These are phyloP conservation scores for Bombycilla garrulus DNA, from an alignment of 2,113 vertebrate genomes.

Conservation along the genomic window DNA sequence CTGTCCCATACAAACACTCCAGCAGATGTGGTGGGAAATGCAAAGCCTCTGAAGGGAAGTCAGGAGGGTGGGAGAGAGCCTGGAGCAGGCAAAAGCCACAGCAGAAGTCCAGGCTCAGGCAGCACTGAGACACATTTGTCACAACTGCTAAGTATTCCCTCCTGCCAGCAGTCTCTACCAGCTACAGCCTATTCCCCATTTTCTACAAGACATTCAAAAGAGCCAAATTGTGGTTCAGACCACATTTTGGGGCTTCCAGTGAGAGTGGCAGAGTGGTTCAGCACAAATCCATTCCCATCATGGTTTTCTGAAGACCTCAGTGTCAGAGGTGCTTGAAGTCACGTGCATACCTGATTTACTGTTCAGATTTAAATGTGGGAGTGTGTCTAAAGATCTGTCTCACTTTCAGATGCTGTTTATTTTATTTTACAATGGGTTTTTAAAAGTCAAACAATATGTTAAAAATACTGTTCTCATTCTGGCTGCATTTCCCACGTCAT, in stretches of 20 bases:
- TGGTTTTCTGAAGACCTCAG: background rate
- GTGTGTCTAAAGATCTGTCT: background rate
- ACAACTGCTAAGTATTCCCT: background rate
- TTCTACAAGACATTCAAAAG: background rate
- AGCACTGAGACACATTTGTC: background rate
- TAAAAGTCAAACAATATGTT: background rate
- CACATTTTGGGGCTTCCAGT: background rate
- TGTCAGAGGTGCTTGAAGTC: background rate
- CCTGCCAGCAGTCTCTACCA: background rate
- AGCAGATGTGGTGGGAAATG: conserved; percentile 26
- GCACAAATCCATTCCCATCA: background rate
- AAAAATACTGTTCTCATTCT: background rate
- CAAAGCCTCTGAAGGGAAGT: background rate
- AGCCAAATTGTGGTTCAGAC: background rate
- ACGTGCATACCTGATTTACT: background rate
- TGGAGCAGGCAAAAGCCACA: background rate
- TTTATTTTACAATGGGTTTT: conserved; percentile 18
- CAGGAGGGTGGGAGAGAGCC: background rate
- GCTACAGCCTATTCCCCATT: background rate
- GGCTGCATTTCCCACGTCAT: background rate
- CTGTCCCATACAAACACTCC: background rate
- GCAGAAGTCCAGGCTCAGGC: background rate
- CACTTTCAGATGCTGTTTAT: background rate
- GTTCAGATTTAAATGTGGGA: background rate
- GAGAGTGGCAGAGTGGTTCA: background rate